Base-by-base conservation (phyloP, 2,888 invertebrate species). In the Schrankia costaestrigalis region DNA sequence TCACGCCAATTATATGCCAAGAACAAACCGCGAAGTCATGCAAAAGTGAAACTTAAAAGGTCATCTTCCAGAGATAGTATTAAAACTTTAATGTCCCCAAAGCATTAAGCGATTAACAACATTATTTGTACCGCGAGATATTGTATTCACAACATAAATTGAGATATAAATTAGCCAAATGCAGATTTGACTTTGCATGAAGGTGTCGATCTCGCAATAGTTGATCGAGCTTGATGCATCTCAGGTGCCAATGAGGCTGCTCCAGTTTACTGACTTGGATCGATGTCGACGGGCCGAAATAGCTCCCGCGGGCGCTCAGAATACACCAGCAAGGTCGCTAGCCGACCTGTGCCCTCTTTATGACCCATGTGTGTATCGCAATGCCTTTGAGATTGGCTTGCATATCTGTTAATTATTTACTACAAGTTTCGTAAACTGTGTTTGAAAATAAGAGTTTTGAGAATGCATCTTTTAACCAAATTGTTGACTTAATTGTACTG, bases 191-290 rank as follows among this genome's bases (percentile, higher is more conserved):
- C n/a, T n/a, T n/a, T n/a, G n/a, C n/a, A n/a, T n/a, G 36, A 36
- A 53, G 46, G 48, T 50, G 58, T 60, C 59, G 63, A 71, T 72
- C 64, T 71, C 67, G 78, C 75, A 78, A 75, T 74, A 63, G 62
- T 63, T 63, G 70, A 64, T 52, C 48, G 48, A 45, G 51, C 45
- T 50, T 49, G 64, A 63, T 77, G 76, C 76, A 77, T 63, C 60
- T 63, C 69, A 74, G 74, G 75, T 82, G 82, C 79, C 81, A 82
- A 82, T 68, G 74, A 71, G 71, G 71, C 63, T 75, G 78, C 75
- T 78, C 74, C 68, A 81, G 71, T 78, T 78, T 65, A 53, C 58
- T 58, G 61, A 56, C 61, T 63, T 58, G 70, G 70, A 77, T 78
- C 75, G 77, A 80, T 79, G 77, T 75, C 72, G 69, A 58, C 57